Percentiles rank a stretch among this genome's conserved stretches.
Evolutionary conservation across 2,113 vertebrate species (phyloP).

Genomic region (Bufo bufo): DNA sequence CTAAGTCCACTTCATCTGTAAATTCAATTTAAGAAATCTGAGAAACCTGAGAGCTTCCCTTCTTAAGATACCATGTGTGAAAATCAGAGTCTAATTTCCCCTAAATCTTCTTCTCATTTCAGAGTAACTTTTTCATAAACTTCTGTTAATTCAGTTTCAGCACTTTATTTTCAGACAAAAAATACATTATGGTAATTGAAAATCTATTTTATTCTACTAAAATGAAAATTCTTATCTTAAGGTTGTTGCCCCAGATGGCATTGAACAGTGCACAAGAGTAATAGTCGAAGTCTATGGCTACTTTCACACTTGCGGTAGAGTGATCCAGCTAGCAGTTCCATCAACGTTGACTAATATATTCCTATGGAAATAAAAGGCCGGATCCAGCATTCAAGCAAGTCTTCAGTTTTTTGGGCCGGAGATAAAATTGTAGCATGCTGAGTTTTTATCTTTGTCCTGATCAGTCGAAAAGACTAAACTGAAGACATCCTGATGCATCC

Average conservation of each 20-base stretch:
- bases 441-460: no score
- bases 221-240: conserved; percentile 24
- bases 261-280: background rate
- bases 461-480: no score
- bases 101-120: background rate
- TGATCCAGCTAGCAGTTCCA: no score
- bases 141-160: conserved; percentile 7
- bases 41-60: background rate
- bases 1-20: conserved; percentile 13
- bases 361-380: no score
- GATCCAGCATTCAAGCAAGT: no score
- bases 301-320: no score
- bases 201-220: background rate
- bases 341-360: no score
- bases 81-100: background rate
- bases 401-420: no score
- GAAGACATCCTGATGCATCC: no score
- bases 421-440: no score
- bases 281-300: background rate
- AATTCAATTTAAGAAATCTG: conserved; percentile 3
- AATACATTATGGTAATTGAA: conserved; percentile 23
- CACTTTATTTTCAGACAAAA: conserved; percentile 24
- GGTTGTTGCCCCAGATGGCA: conserved; percentile 18
- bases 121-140: conserved; percentile 29
- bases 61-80: background rate